Evolutionary conservation across 2,797 vertebrate genomes (phyloP).

Genomic region (Amblyraja radiata): DNA sequence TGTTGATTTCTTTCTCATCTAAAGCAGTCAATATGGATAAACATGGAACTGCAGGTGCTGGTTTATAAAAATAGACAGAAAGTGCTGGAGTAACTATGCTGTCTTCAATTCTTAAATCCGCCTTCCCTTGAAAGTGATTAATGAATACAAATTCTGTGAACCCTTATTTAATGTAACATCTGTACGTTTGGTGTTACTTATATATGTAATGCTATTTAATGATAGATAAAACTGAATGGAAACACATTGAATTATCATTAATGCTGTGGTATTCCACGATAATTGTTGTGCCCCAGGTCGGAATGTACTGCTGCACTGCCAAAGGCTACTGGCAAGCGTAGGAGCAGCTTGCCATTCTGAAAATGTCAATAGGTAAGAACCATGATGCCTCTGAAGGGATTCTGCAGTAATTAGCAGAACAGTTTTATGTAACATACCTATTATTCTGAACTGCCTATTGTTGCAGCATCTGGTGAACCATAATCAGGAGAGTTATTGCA

Average conservation of each 20-base stretch:
- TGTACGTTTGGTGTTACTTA: too few species aligned
- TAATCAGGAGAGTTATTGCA: not conserved
- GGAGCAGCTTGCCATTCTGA: conserved; percentile 91
- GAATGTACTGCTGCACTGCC: conserved; percentile 71
- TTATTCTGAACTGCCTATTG: not conserved
- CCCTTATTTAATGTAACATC: too few species aligned
- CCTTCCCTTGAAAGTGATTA: too few species aligned
- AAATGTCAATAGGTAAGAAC: conserved; percentile 65
- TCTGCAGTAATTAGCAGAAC: not conserved
- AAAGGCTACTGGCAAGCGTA: conserved; percentile 74
- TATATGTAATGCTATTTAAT: not conserved
- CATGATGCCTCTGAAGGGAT: not conserved
- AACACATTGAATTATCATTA: not conserved
- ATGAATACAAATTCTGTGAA: too few species aligned
- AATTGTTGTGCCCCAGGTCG: conserved; percentile 56
- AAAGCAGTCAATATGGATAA: too few species aligned
- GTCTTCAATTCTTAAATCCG: too few species aligned
- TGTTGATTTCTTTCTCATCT: too few species aligned
- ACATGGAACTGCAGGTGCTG: too few species aligned
- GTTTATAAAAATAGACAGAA: too few species aligned
- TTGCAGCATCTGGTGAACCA: not conserved
- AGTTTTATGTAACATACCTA: not conserved
- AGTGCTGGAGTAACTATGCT: too few species aligned
- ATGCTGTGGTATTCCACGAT: not conserved
- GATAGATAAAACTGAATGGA: not conserved